These are phyloP conservation scores for Dromaius novaehollandiae DNA, from an alignment of 2,113 vertebrate species.

Conservation along the genomic window DNA sequence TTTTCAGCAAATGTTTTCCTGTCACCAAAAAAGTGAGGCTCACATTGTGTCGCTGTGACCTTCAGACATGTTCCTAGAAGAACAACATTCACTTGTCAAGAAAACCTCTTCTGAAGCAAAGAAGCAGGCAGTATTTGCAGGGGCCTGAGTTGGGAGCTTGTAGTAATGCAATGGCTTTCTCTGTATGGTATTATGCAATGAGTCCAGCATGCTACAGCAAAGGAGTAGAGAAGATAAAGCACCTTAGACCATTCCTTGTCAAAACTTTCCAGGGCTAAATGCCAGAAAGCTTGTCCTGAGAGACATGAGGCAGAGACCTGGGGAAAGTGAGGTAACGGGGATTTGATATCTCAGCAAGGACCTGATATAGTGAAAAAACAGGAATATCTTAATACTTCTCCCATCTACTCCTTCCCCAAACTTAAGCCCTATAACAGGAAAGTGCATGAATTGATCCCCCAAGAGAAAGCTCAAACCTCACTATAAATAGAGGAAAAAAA, in stretches of 20 bases:
- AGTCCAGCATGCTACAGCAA: neutral
- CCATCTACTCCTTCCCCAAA: neutral
- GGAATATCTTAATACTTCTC: neutral
- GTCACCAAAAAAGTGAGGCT: neutral
- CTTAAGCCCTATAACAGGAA: neutral
- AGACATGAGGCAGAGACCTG: neutral
- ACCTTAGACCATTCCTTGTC: neutral
- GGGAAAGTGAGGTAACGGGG: neutral
- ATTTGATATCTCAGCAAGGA: neutral
- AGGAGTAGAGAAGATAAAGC: neutral
- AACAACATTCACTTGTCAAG: neutral
- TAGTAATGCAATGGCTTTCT: accelerated
- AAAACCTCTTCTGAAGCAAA: neutral
- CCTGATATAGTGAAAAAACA: neutral
- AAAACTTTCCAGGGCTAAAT: accelerated
- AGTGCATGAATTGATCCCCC: slow-evolving; percentile 12
- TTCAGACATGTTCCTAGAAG: neutral
- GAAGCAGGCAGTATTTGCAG: neutral
- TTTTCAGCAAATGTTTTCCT: neutral
- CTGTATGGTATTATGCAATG: neutral
- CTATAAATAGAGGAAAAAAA: slow-evolving; percentile 23
- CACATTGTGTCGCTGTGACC: neutral
- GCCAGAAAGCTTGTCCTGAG: neutral
- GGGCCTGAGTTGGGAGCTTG: neutral
- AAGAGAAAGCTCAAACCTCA: neutral